Evolutionary conservation across 2,888 invertebrate species (phyloP).

Genomic region (Trypoxylon attenuatum): DNA sequence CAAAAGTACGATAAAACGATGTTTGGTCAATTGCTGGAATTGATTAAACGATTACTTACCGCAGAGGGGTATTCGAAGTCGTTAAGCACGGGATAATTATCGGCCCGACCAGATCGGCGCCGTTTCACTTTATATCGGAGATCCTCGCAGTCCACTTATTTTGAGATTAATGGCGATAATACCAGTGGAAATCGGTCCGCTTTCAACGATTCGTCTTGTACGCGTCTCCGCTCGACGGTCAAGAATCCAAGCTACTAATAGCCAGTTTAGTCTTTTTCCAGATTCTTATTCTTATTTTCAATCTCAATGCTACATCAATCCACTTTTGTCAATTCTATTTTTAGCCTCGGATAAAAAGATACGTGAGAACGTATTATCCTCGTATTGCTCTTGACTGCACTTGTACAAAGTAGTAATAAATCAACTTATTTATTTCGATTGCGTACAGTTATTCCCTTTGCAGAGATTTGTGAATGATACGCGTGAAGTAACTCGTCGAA

Average conservation of each 20-base stretch:
- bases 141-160: constrained; percentile 16
- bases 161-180: constrained; percentile 22
- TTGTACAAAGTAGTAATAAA: too few relatives aligned
- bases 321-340: too few relatives aligned
- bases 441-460: too few relatives aligned
- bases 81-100: constrained; percentile 45
- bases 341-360: too few relatives aligned
- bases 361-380: too few relatives aligned
- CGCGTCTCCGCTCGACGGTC: too few relatives aligned
- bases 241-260: too few relatives aligned
- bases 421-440: too few relatives aligned
- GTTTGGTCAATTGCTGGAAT: constrained; percentile 24
- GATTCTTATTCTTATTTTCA: too few relatives aligned
- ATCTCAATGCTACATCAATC: constrained; percentile 1
- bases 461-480: too few relatives aligned
- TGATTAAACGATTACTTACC: constrained; percentile 53
- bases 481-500: too few relatives aligned
- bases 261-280: constrained; percentile 12
- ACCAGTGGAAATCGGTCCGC: constrained; percentile 12
- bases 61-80: constrained; percentile 34
- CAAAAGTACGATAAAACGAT: constrained; percentile 17
- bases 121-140: constrained; percentile 34
- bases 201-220: constrained; percentile 24
- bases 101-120: constrained; percentile 13
- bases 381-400: too few relatives aligned